Percentiles rank a stretch among this genome's conserved stretches.
Conservation (phyloP, 2,113 vertebrate genomes). For the Sitta europaea region DNA sequence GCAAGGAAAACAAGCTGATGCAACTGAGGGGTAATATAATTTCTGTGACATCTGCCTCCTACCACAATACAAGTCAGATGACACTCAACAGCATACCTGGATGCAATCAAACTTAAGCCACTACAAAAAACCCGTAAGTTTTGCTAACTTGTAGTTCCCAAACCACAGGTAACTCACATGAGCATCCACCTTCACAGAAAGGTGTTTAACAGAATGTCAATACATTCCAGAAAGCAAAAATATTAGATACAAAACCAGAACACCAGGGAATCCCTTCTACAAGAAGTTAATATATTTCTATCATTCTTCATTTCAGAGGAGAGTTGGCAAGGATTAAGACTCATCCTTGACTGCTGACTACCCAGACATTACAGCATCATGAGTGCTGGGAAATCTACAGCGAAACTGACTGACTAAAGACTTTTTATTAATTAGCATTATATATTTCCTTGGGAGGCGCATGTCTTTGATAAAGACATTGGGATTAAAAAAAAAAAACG, state of each 20-base stretch:
- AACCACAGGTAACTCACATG: not conserved
- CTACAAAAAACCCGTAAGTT: not conserved
- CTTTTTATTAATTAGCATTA: not conserved
- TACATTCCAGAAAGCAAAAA: not conserved
- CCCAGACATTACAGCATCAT: not conserved
- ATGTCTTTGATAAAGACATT: not conserved
- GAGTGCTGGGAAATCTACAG: not conserved
- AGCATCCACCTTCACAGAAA: not conserved
- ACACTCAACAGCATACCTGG: not conserved
- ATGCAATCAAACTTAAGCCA: not conserved
- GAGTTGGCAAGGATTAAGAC: not conserved
- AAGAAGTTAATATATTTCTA: not conserved
- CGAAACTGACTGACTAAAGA: not conserved
- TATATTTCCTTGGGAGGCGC: not conserved
- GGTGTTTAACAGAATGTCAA: not conserved
- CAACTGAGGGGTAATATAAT: not conserved
- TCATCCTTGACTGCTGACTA: not conserved
- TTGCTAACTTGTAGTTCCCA: not conserved
- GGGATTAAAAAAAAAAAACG: no score
- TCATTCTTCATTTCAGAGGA: not conserved
- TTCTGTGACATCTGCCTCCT: not conserved
- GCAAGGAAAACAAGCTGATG: conserved; percentile 10
- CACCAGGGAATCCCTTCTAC: not conserved
- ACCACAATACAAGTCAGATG: not conserved
- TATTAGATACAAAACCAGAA: not conserved